Evolutionary conservation across 1,140 invertebrate genomes (phyloP), one percentile per base, ranked within the genome.

Genomic region (Notospermus geniculatus): DNA sequence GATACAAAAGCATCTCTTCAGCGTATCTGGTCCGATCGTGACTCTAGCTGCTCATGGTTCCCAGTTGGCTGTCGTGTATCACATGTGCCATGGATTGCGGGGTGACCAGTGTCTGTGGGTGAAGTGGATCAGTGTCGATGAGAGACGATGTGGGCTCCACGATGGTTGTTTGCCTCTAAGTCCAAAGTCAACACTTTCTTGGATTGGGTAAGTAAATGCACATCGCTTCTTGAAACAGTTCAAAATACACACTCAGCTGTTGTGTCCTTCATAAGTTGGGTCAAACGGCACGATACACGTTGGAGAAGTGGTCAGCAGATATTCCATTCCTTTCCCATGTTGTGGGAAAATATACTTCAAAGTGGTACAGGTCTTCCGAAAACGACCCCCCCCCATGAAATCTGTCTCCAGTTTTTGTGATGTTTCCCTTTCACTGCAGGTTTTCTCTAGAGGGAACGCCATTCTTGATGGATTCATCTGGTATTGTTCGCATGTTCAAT

Each of bases 1-100:
- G 19, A 87, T 90, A 0, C 95, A 98, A 80, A 85, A 88, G 76
- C 89, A 92, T 79, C 84, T 90, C 1, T 80, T 92, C 68, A 85
- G 85, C 11, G 70, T 92, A 15, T 84, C 88, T 2, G 91, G 92
- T 2, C 85, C 87, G 30, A 82, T 89, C 17, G 87, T 94, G 23
- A 81, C 86, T 63, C 78, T 92, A 66, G 82, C 87, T 61, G 89
- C 87, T 0, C 84, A 86, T 70, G 86, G 87, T 66, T 86, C 89
- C 66, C 85, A 87, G 45, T 74, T 97, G 11, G 72, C 93, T 54
- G 82, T 92, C 9, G 86, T 90, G 27, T 96, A 91, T 80, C 79
- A 81, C 56, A 74, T 56, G 39, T 78, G 73, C 25, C 68, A 74
- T 64, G 81, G 76, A 52, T 59, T 80, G 27, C 73, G 73, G 17